Evolutionary conservation across 2,888 invertebrate genomes (phyloP), one percentile per base, ranked within the genome.

Genomic region (Gortyna flavago): DNA sequence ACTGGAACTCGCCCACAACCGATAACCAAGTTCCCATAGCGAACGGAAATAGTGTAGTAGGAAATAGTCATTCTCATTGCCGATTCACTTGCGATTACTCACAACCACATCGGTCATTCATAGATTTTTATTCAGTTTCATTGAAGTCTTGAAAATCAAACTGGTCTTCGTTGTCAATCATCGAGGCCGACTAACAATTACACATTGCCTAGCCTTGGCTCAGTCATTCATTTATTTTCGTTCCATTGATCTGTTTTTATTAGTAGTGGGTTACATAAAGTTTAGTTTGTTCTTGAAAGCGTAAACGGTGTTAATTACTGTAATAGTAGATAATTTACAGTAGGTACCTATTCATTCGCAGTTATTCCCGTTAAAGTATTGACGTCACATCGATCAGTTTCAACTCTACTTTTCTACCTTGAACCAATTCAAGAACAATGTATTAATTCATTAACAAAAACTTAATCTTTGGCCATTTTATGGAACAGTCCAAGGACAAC

Each of bases 31-130:
- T 92, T 92, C 91, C 88, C 91, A 92, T 81, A 87, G 84, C 88
- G 90, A 91, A 92, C 94, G 94, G 94, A 94, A 94, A 95, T 78
- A 64, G 62, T 71, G 64, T 38, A 77, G 71, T 71, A 64, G 93
- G 94, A 94, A 94, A 95, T 93, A 94, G 91, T 91, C 88, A 81
- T 61, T 73, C 89, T 91, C 90, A 91, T 90, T 92, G 91, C 86
- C 90, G 90, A 93, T 92, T 91, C 91, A 92, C 90, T 90, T 86
- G 89, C 79, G 90, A 91, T 94, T 94, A 93, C 92, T 93, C 93
- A 92, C 90, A 72, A 64, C 64, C 78, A 85, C 83, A 85, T 83
- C 75, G 86, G 89, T 89, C 90, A 89, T 85, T 91, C 87, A 91
- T 87, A 80, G 85, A 84, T 83, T 89, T 88, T 74, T 81, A 80